Evolutionary conservation across 2,113 vertebrate species (phyloP), one percentile per base, ranked within the genome.

Genomic region (Mesoclemmys tuberculata): DNA sequence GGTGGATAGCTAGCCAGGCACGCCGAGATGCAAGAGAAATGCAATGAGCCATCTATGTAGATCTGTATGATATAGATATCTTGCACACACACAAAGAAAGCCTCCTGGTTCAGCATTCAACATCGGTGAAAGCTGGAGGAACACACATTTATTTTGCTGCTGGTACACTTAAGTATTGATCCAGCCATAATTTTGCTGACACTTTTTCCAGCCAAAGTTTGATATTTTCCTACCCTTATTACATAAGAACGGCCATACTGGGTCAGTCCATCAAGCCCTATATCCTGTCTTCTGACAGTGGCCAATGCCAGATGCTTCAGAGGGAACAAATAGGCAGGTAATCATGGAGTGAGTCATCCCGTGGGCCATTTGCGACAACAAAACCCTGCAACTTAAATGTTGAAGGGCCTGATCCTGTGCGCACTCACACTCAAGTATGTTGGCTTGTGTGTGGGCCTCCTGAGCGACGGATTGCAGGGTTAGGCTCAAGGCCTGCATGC

Each of bases 351-450:
- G 46, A 46, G 5, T 46, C 46, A 46, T 8, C 46, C 46, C 46
- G 46, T 4, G 6, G 46, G 46, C 19, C 88, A 48, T 41, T 93
- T 35, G 24, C 16, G 29, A 21, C 61, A 29, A 44, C 52, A 41
- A 71, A 75, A 86, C 75, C 41, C 56, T 82, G 48, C 58, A 75
- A 46, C 74, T 64, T 90, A 80, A 38, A 77, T 93, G 84, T 81
- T 46, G 4, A 35, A 92, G 29, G 84, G n/a, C 44, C 81, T 90
- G 12, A 80, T 88, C 55, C 90, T 96, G 84, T 56, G 44, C 46
- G 87, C 90, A 90, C 58, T 91, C 94, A 85, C 94, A 87, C 80
- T 31, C 77, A 85, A 94, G 68, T 93, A 87, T 90, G 82, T 55
- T 71, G 12, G 56, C 56, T 58, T 24, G 2, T 29, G 11, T 58